Conservation (phyloP, 1,140 invertebrate genomes). For the Solenopsis fugax region DNA sequence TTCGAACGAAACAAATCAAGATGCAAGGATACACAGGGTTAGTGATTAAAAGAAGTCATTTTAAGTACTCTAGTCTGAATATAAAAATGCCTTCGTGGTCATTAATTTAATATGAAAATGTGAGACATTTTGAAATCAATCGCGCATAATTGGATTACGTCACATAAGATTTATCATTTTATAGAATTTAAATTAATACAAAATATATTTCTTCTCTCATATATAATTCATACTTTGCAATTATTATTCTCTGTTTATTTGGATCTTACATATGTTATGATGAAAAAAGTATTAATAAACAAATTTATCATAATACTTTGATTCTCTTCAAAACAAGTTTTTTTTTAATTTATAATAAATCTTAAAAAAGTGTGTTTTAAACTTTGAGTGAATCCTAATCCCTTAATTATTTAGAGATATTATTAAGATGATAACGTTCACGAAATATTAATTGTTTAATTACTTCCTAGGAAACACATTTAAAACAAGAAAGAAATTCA, state of each 20-base stretch:
- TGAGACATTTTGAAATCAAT: background rate
- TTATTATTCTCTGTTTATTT: conserved; percentile 27
- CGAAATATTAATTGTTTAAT: conserved; percentile 25
- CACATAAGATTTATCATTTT: background rate
- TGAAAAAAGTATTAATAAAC: background rate
- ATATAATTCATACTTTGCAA: background rate
- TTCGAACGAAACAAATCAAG: conserved; percentile 19
- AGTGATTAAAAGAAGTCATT: conserved; percentile 23
- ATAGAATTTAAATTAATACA: conserved; percentile 16
- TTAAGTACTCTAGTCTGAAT: conserved; percentile 41
- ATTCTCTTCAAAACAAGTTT: background rate
- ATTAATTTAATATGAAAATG: conserved; percentile 35
- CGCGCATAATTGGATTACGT: background rate
- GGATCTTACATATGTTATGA: background rate
- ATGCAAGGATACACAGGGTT: conserved; percentile 22
- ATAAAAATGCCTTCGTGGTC: conserved; percentile 21
- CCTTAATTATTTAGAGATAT: conserved; percentile 11
- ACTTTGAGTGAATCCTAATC: background rate
- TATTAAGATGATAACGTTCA: background rate
- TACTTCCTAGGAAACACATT: conserved; percentile 4
- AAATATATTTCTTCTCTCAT: conserved; percentile 13
- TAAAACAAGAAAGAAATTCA: conserved; percentile 24
- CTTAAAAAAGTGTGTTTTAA: background rate
- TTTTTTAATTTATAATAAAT: background rate
- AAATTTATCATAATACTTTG: background rate